Base-by-base conservation (phyloP, 2,888 invertebrate genomes). In the Aphidius colemani region DNA sequence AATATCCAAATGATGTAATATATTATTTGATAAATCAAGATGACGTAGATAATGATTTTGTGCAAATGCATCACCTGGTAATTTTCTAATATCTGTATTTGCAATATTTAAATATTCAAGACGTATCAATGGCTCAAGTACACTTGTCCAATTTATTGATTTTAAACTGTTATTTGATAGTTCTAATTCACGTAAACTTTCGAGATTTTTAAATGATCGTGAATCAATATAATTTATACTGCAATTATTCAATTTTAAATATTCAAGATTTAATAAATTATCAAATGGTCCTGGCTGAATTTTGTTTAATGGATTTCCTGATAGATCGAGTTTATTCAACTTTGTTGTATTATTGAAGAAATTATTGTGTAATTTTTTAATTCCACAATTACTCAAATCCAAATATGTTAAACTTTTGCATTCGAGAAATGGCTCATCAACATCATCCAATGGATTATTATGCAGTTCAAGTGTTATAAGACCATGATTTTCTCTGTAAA, bases 401-500 rank as follows among this genome's bases (percentile, higher is more conserved):
- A 91, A 84, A 74, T 88, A 89, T 69, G 89, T 86, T 57, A 91
- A 83, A 0, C 90, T 88, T 65, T 86, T 85, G 46, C 89, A 89
- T 62, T 87, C 84, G 40, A 91, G 79, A 74, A 91, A 89, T 4
- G 88, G 85, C 6, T 88, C 90, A n/a, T 87, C 86, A 3, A 89
- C 86, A 60, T 83, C 78, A 63, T 84, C 83, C 67, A 90, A 79
- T 0, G 88, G 89, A 76, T 91, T 91, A 72, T 88, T 87, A 77
- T 90, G 89, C 6, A 91, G 84, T 75, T 90, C 90, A 71, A 91
- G 84, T 63, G 89, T 88, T 61, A 90, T 86, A 60, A 91, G 84
- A 13, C 90, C 90, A 6, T 87, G 87, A 56, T 87, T 87, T 76
- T 89, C 89, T 73, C 90, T 90, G 87, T 66, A 8, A 39, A 3